Evolutionary conservation across 1,140 invertebrate genomes (phyloP).

Genomic region (Oryzaephilus surinamensis): DNA sequence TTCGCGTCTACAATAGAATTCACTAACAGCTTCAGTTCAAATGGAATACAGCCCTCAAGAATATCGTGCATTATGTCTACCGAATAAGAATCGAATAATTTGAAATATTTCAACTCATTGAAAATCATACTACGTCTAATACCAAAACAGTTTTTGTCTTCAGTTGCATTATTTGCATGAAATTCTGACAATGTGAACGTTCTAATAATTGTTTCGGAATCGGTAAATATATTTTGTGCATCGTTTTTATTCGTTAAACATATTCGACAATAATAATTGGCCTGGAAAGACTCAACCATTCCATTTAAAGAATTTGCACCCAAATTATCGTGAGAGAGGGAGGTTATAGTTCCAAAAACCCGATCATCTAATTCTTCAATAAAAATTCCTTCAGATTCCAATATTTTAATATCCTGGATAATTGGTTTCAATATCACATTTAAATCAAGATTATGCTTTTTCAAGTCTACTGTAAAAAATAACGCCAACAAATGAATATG

Average conservation of each 20-base stretch:
- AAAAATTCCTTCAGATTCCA: constrained; percentile 6
- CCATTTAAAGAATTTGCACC: constrained; percentile 7
- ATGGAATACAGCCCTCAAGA: constrained; percentile 2
- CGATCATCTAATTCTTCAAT: neutral
- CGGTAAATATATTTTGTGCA: neutral
- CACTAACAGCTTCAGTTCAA: constrained; percentile 5
- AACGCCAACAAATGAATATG: constrained; percentile 7
- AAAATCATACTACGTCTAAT: constrained; percentile 1
- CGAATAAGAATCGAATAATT: constrained; percentile 4
- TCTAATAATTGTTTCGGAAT: neutral
- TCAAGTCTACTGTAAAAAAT: constrained; percentile 8
- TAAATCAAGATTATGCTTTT: neutral
- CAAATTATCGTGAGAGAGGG: constrained; percentile 9
- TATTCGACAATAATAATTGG: constrained; percentile 9
- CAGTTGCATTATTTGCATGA: neutral
- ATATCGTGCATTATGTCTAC: constrained; percentile 13
- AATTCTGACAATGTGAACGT: neutral
- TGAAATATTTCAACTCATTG: constrained; percentile 9
- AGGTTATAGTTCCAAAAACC: constrained; percentile 5
- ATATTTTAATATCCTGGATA: constrained; percentile 7
- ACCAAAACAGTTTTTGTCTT: neutral
- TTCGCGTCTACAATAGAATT: neutral
- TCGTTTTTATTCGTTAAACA: constrained; percentile 9
- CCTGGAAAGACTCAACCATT: constrained; percentile 11
- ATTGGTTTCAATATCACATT: constrained; percentile 4